Base-by-base conservation (phyloP, 2,888 invertebrate genomes). In the Spodoptera exigua region DNA sequence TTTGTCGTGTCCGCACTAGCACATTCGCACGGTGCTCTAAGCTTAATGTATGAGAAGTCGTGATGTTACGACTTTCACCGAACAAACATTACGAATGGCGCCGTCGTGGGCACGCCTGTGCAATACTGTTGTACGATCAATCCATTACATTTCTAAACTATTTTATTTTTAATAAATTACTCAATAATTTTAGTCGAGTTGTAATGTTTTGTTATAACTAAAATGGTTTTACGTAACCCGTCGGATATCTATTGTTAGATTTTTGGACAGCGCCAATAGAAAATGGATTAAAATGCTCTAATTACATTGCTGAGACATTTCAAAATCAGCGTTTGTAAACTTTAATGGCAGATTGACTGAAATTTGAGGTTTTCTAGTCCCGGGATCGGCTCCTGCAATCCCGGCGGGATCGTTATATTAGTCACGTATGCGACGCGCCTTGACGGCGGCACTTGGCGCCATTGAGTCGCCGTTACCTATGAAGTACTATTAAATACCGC, bases 41-140 rank as follows among this genome's bases (percentile, higher is more conserved):
- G 82, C 83, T 84, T 92, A 93, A 93, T 93, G 89, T 92, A 92
- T 91, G 89, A 79, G 90, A 89, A 90, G 87, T 93, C 93, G 92
- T 93, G 93, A 90, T 83, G 81, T 79, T 84, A 77, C 78, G 74
- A 92, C 93, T 93, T 93, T 93, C 93, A 89, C 93, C 90, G 81
- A 80, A 86, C 85, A 85, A 82, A 86, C 88, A 89, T 90, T 89
- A 89, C 84, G 80, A 86, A 85, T 86, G 90, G 89, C 89, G 84
- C 76, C 82, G 76, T 47, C 54, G 47, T 71, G 61, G 70, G 63
- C 68, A 61, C 69, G 74, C 63, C 68, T 60, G 78, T 78, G 76
- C 81, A 70, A 74, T 83, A 81, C 71, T 74, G 77, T 52, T 76
- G 54, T 57, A 34, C 68, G 70, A 77, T 74, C 71, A 73, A 66